Evolutionary conservation across 2,113 vertebrate species (phyloP).

Genomic region (Cercopithecus mona): DNA sequence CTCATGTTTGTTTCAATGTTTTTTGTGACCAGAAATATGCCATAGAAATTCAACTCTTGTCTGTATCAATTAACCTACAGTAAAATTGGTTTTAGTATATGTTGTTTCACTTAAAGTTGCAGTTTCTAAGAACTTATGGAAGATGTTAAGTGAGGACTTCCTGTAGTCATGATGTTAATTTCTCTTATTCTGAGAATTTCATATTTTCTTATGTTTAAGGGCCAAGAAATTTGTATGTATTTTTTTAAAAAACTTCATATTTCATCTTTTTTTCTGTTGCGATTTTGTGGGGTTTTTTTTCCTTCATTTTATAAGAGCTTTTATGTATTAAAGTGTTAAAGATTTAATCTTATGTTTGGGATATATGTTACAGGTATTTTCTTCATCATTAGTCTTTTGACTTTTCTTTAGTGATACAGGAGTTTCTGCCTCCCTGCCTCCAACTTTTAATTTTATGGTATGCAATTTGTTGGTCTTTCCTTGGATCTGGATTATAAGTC

Average conservation of each 20-base stretch:
- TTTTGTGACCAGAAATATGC: not conserved
- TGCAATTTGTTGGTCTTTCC: not conserved
- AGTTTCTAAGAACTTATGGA: not conserved
- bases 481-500: not conserved
- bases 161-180: not conserved
- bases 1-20: not conserved
- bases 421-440: rapidly evolving
- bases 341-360: not conserved
- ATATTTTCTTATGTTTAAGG: not conserved
- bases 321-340: not conserved
- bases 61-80: not conserved
- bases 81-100: not conserved
- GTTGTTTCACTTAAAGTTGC: too few relatives aligned
- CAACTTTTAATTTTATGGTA: not conserved
- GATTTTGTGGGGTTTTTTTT: not conserved
- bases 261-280: not conserved
- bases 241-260: not conserved
- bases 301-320: not conserved
- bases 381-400: not conserved
- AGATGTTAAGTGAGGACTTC: not conserved
- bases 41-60: not conserved
- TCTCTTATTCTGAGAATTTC: not conserved
- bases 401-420: not conserved
- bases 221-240: not conserved
- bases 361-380: not conserved